phyloP scores from a whole-genome alignment of 2,888 invertebrate species.

The Metallyticus violacea region DNA sequence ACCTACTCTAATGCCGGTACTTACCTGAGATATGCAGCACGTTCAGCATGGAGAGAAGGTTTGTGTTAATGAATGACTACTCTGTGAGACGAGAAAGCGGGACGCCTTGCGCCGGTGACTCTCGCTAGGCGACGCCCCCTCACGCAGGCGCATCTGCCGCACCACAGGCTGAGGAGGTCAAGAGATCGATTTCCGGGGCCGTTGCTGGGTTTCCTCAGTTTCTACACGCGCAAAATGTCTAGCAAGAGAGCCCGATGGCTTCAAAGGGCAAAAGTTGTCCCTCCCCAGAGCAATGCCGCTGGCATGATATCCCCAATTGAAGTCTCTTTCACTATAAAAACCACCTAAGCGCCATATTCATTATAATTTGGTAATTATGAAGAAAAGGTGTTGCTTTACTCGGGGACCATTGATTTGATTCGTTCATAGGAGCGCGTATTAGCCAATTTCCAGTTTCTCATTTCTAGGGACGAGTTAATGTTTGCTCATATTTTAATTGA shows the following conservation, averaged over 20 bases:
- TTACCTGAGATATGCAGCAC: neutral
- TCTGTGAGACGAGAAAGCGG: neutral
- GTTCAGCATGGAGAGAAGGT: neutral
- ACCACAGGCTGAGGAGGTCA: neutral
- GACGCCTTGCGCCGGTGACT: neutral
- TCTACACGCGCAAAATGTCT: neutral
- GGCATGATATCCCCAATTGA: neutral
- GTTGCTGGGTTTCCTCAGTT: neutral
- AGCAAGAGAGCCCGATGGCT: neutral
- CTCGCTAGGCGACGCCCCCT: neutral
- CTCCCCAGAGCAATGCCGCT: neutral
- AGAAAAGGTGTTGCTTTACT: no score
- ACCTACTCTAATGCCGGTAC: no score
- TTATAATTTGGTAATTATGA: no score
- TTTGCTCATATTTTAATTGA: no score
- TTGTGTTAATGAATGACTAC: neutral
- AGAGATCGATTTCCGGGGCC: neutral
- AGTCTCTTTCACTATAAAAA: neutral
- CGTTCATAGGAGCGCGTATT: no score
- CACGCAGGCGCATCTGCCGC: neutral
- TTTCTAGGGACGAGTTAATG: no score
- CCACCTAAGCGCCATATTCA: neutral
- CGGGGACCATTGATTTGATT: no score
- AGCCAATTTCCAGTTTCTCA: no score
- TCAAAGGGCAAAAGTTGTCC: neutral